These are phyloP conservation scores for Holacanthus passer DNA, from an alignment of 2,113 vertebrate genomes.

Conservation along the genomic window DNA sequence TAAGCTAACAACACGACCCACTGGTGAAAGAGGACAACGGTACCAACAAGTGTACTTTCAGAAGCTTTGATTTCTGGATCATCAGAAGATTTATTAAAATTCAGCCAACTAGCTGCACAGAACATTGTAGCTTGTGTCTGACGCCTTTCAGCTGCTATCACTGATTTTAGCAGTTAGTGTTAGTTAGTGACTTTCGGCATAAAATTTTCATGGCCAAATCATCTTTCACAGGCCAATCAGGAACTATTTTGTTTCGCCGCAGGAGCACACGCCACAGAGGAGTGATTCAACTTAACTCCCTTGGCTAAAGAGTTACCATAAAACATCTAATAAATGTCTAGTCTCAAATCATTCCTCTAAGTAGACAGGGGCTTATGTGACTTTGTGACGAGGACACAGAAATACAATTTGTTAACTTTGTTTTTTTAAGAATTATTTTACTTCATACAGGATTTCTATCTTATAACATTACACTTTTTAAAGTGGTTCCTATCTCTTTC, in stretches of 20 bases:
- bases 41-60: background rate
- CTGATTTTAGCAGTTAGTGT: background rate
- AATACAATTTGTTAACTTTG: background rate
- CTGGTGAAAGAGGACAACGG: background rate
- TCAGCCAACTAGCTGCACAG: too few relatives aligned
- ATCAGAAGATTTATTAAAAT: background rate
- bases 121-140: background rate
- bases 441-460: background rate
- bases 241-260: background rate
- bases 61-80: background rate
- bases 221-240: background rate
- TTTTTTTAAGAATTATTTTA: background rate
- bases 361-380: background rate
- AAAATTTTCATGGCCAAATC: background rate
- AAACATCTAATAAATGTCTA: conserved; percentile 5
- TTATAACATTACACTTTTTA: too few relatives aligned
- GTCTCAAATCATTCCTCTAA: background rate
- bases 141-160: background rate
- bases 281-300: background rate
- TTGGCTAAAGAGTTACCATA: conserved; percentile 8
- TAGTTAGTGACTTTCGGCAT: too few relatives aligned
- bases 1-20: background rate
- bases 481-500: background rate
- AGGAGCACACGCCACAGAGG: background rate
- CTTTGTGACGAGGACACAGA: background rate